Evolutionary conservation across 1,140 invertebrate species (phyloP).

Genomic region (Brachystomella parvula): DNA sequence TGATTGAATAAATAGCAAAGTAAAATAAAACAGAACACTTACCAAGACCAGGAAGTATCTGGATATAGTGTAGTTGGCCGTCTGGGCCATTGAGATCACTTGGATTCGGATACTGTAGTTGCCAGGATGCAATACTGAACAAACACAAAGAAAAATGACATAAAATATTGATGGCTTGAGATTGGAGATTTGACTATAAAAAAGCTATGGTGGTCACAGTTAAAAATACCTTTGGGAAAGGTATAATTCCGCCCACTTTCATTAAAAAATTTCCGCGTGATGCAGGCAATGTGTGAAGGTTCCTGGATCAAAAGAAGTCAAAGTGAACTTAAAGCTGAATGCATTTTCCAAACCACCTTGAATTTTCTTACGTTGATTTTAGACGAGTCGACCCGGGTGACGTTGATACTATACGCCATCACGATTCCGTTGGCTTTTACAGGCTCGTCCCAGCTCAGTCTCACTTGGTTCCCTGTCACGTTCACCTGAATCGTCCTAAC

Average conservation of each 20-base stretch:
- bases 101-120: constrained; percentile 70
- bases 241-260: constrained; percentile 42
- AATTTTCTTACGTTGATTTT: constrained; percentile 47
- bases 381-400: constrained; percentile 53
- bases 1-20: not conserved
- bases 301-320: constrained; percentile 18
- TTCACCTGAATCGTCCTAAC: constrained; percentile 39
- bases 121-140: constrained; percentile 61
- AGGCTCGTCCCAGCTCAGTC: constrained; percentile 66
- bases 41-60: constrained; percentile 58
- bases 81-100: constrained; percentile 62
- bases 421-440: constrained; percentile 75
- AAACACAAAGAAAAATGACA: too few relatives aligned
- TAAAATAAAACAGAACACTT: constrained; percentile 19
- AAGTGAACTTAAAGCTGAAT: constrained; percentile 3
- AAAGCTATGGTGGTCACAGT: too few relatives aligned
- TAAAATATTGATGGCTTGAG: too few relatives aligned
- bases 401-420: constrained; percentile 69
- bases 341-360: not conserved
- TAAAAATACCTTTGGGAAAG: constrained; percentile 44
- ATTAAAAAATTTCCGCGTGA: constrained; percentile 48
- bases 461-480: constrained; percentile 41
- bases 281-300: constrained; percentile 47
- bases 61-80: constrained; percentile 58
- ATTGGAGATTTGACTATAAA: too few relatives aligned